A percentile compares a stretch with the other conserved stretches of the same genome.
Evolutionary conservation across 1,140 invertebrate species (phyloP).

Genomic region (Calliopsis andreniformis): DNA sequence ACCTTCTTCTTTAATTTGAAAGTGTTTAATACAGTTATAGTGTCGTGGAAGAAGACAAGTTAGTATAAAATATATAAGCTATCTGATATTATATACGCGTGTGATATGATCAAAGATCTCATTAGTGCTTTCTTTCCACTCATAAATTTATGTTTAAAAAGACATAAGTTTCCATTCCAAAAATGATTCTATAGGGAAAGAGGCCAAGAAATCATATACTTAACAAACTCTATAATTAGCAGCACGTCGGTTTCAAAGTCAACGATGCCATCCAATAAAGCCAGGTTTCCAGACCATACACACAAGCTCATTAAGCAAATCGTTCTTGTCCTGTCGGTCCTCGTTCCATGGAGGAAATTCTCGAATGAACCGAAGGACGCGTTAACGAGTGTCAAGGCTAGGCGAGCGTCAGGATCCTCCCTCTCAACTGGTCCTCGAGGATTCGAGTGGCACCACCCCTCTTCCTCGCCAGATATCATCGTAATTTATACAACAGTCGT

Average conservation of each 20-base stretch:
- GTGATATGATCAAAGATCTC: too few species aligned
- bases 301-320: slow-evolving; percentile 56
- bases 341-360: background rate
- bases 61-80: too few species aligned
- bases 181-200: too few species aligned
- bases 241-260: slow-evolving; percentile 14
- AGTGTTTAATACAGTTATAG: too few species aligned
- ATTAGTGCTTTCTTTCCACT: too few species aligned
- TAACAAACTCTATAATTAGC: slow-evolving; percentile 19
- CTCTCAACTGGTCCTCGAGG: slow-evolving; percentile 27
- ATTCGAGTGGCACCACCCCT: slow-evolving; percentile 30
- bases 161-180: too few species aligned
- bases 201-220: background rate
- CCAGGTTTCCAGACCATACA: slow-evolving; percentile 23
- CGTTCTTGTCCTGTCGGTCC: slow-evolving; percentile 16
- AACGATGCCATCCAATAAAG: slow-evolving; percentile 30
- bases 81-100: too few species aligned
- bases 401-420: background rate
- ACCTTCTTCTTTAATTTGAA: too few species aligned
- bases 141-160: too few species aligned
- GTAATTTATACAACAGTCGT: slow-evolving; percentile 65
- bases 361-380: slow-evolving; percentile 35
- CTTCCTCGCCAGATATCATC: slow-evolving; percentile 57
- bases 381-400: slow-evolving; percentile 57
- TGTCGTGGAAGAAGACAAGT: too few species aligned